Base-by-base conservation (phyloP, 2,113 vertebrate species). In the Labeo catla region DNA sequence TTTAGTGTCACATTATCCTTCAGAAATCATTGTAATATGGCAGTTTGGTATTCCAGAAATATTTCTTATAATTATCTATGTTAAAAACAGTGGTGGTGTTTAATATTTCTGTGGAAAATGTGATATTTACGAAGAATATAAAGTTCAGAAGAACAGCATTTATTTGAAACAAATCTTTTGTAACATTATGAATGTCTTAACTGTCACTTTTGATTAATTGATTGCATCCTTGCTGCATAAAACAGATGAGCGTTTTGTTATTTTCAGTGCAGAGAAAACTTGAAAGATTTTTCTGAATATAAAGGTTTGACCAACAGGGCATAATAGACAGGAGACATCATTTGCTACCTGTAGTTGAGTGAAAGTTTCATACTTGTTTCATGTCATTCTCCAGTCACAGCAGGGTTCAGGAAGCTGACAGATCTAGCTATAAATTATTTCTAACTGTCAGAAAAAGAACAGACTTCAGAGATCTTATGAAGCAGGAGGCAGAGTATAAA, bases 361-460 rank as follows among this genome's bases (percentile, higher is more conserved):
- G 21, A 49, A 73, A 47, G 72, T 74, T 49, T 47, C 54, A 15
- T 61, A 39, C 76, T 36, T 34, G 76, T 21, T 34, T 77, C 15
- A 77, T 54, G 13, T 19, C 28, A 77, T 54, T 79, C 36, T 61
- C 34, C n/a, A 80, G 21, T 80, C 36, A 43, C 36, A 21, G 54
- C 10, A 6, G 81, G 88, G 77, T 23, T 90, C 86, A 87, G 86
- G 91, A 93, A 91, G 88, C 86, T 76, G 87, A 85, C 90, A 84
- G 88, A 86, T 84, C 86, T 90, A 91, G 91, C 90, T 90, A 89
- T 92, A 88, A 90, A 89, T 87, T 72, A 87, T 28, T 73, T 86
- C 87, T 90, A 89, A 87, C 34, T 90, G 92, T 91, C 89, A 90
- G 86, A 89, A 89, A 81, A 87, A 87, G 84, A 91, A 84, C 61